A percentile compares a stretch with the other conserved stretches of the same genome.
Evolutionary conservation across 2,888 invertebrate species (phyloP).

Genomic region (Hirtodrosophila histrioides): DNA sequence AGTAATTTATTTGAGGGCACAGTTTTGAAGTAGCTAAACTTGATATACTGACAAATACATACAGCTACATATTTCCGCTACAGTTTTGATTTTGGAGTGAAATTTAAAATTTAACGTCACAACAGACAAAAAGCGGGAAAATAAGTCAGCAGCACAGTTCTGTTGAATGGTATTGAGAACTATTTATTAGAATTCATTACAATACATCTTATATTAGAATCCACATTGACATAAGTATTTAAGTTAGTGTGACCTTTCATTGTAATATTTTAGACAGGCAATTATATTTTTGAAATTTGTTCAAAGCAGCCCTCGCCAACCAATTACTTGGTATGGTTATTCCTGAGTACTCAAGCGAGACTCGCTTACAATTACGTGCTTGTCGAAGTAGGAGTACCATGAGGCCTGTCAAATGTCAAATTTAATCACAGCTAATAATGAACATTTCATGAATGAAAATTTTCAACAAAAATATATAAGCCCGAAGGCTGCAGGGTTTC

Average conservation of each 20-base stretch:
- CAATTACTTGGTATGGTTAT: constrained; percentile 26
- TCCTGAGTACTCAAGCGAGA: constrained; percentile 23
- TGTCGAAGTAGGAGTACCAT: constrained; percentile 9
- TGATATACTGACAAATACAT: too few relatives aligned
- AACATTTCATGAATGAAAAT: constrained; percentile 65
- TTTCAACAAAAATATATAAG: constrained; percentile 33
- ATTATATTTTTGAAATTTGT: constrained; percentile 22
- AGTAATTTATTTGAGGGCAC: too few relatives aligned
- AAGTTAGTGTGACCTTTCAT: constrained; percentile 18
- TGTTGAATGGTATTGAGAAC: too few relatives aligned
- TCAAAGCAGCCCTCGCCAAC: background rate
- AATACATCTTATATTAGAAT: too few relatives aligned
- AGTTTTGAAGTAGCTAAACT: too few relatives aligned
- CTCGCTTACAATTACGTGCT: constrained; percentile 37
- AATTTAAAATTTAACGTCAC: too few relatives aligned
- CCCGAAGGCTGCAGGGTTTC: constrained; percentile 17
- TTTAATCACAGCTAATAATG: constrained; percentile 64
- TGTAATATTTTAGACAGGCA: constrained; percentile 20
- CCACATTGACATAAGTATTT: background rate
- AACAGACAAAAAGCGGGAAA: too few relatives aligned
- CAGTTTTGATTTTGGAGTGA: too few relatives aligned
- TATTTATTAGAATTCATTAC: too few relatives aligned
- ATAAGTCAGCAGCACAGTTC: too few relatives aligned
- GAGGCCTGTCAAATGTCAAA: constrained; percentile 61
- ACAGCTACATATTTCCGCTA: too few relatives aligned